phyloP scores from a whole-genome alignment of 1,140 invertebrate genomes.

The Aradophagus sp. region DNA sequence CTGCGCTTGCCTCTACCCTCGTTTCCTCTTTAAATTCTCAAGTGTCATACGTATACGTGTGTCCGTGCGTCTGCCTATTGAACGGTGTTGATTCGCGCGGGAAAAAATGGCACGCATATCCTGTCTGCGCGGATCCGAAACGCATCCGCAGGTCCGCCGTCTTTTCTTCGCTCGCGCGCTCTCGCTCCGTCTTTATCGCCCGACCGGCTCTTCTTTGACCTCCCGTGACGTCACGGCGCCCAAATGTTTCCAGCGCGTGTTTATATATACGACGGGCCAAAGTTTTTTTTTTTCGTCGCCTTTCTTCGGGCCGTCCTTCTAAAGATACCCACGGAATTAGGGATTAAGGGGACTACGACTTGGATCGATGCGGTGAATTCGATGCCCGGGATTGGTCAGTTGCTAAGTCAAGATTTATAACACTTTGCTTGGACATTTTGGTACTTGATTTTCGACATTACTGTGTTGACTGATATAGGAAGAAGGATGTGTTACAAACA shows the following conservation, averaged over 20 bases:
- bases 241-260: constrained; percentile 9
- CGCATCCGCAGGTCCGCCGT: constrained; percentile 19
- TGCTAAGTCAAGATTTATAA: no score
- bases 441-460: no score
- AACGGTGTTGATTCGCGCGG: constrained; percentile 55
- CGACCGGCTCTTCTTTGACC: constrained; percentile 5
- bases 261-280: constrained; percentile 12
- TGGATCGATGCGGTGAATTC: constrained; percentile 4
- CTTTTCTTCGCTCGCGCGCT: constrained; percentile 7
- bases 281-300: constrained; percentile 8
- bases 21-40: constrained; percentile 57
- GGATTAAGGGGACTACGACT: constrained; percentile 2
- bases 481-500: no score
- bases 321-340: constrained; percentile 23
- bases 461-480: no score
- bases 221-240: constrained; percentile 38
- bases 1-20: constrained; percentile 29
- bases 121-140: constrained; percentile 43
- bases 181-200: constrained; percentile 13
- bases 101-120: constrained; percentile 55
- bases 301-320: constrained; percentile 18
- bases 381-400: no score
- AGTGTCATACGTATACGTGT: constrained; percentile 46
- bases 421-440: no score
- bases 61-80: constrained; percentile 40